Evolutionary conservation across 2,113 vertebrate genomes (phyloP).

Genomic region (Ceyx cyanopectus): DNA sequence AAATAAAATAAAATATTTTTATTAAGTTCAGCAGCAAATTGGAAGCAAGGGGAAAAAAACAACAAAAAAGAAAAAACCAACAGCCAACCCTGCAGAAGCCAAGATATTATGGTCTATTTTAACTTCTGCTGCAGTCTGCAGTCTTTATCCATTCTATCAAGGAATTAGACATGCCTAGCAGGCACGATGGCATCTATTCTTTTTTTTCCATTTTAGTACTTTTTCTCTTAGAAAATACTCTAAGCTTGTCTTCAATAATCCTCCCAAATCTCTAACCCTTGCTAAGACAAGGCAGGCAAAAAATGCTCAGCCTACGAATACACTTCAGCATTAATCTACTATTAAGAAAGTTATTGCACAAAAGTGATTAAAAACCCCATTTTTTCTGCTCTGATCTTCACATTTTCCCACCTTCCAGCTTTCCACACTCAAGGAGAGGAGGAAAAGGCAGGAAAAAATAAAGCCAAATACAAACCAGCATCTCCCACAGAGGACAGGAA

Average conservation of each 20-base stretch:
- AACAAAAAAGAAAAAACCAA: not conserved
- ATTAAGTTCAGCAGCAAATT: conserved; percentile 15
- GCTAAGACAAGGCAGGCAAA: conserved; percentile 1
- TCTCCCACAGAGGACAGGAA: not conserved
- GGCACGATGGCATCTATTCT: conserved; percentile 34
- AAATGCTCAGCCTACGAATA: not conserved
- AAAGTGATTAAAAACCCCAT: not conserved
- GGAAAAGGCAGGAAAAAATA: not conserved
- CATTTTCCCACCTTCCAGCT: not conserved
- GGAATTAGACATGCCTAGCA: conserved; percentile 20
- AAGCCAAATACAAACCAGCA: not conserved
- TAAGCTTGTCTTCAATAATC: conserved; percentile 15
- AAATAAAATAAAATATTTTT: too few species aligned
- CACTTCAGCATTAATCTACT: not conserved
- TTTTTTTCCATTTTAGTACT: not conserved
- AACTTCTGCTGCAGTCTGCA: conserved; percentile 25
- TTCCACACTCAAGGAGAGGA: not conserved
- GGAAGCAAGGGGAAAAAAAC: not conserved
- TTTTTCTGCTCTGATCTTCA: not conserved
- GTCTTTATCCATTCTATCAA: conserved; percentile 20
- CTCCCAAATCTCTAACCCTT: conserved; percentile 27
- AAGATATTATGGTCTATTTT: not conserved
- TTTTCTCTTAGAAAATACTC: conserved; percentile 23
- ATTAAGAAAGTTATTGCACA: fast-evolving
- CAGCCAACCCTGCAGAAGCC: not conserved